Base-by-base conservation (phyloP, 2,888 invertebrate species). In the Trissonchulus latispiculum region DNA sequence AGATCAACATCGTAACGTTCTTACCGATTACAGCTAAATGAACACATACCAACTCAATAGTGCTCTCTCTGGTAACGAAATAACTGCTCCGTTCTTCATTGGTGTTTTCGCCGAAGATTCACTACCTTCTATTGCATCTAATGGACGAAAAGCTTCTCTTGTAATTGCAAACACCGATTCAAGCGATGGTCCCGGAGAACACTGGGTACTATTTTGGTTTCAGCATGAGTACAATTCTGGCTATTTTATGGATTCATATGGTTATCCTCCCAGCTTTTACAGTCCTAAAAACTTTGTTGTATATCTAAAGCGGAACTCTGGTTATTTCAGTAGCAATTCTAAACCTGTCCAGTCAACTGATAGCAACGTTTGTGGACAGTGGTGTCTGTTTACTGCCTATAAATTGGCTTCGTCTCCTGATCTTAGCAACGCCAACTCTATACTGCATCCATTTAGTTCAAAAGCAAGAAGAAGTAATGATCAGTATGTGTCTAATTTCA, bases 351-450 rank as follows among this genome's bases (percentile, higher is more conserved):
- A 64, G 29, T 64, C 66, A 15, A 8, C 33, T 32, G 29, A 64
- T 15, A 32, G 32, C 29, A n/a, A 8, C 15, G 66, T 29, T 18
- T 64, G 66, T 64, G 66, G 66, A 8, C 29, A 64, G 15, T 64
- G 66, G 66, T 64, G 66, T n/a, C 29, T 64, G 29, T 64, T 64
- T 64, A 35, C 33, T 15, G 66, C 66, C 15, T 64, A 64, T n/a
- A 18, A 64, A 32, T 64, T 64, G 8, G 15, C 32, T n/a, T 8
- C 32, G 33, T 8, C 18, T 32, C 18, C 33, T 15, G 29, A n/a
- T n/a, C n/a, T n/a, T n/a, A n/a, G n/a, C n/a, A n/a, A n/a, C n/a
- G n/a, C n/a, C n/a, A n/a, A n/a, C n/a, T n/a, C n/a, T n/a, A n/a
- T n/a, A n/a, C n/a, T n/a, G n/a, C n/a, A n/a, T n/a, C n/a, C n/a